A percentile compares a stretch with the other conserved stretches of the same genome.
These are phyloP conservation scores for Exephanes ischioxanthus DNA, from an alignment of 2,888 invertebrate species.

Conservation along the genomic window DNA sequence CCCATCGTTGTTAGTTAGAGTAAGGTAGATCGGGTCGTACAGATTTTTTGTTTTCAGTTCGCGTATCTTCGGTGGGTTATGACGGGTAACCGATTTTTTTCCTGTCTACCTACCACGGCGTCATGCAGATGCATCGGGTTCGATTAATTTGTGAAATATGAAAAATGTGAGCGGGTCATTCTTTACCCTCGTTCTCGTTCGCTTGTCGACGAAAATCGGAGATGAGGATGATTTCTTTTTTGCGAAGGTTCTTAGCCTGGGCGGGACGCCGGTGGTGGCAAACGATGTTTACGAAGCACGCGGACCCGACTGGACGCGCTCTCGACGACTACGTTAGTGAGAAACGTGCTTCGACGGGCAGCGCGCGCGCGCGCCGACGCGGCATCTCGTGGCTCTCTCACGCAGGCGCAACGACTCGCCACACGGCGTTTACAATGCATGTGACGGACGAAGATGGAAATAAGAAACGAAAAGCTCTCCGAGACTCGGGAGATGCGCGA, in stretches of 20 bases:
- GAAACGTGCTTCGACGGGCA: slow-evolving; percentile 54
- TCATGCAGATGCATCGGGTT: slow-evolving; percentile 23
- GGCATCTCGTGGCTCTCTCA: slow-evolving; percentile 37
- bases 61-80: slow-evolving; percentile 3
- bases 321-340: slow-evolving; percentile 52
- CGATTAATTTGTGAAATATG: not conserved
- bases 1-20: not conserved
- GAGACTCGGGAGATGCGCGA: not conserved
- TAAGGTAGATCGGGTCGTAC: not conserved
- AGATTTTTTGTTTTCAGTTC: not conserved
- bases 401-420: slow-evolving; percentile 59
- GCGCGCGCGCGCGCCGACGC: slow-evolving; percentile 68
- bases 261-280: slow-evolving; percentile 1
- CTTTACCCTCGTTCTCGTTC: not conserved
- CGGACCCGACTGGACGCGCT: slow-evolving; percentile 66
- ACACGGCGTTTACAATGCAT: not conserved
- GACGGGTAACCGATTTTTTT: not conserved
- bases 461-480: not conserved
- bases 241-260: not conserved
- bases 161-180: not conserved
- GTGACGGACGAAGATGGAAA: slow-evolving; percentile 1
- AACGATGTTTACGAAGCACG: slow-evolving; percentile 68
- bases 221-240: not conserved
- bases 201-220: not conserved
- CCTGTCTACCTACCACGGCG: slow-evolving; percentile 13